These are phyloP conservation scores for Campoplex capitator DNA, from an alignment of 2,888 invertebrate species.

Conservation along the genomic window DNA sequence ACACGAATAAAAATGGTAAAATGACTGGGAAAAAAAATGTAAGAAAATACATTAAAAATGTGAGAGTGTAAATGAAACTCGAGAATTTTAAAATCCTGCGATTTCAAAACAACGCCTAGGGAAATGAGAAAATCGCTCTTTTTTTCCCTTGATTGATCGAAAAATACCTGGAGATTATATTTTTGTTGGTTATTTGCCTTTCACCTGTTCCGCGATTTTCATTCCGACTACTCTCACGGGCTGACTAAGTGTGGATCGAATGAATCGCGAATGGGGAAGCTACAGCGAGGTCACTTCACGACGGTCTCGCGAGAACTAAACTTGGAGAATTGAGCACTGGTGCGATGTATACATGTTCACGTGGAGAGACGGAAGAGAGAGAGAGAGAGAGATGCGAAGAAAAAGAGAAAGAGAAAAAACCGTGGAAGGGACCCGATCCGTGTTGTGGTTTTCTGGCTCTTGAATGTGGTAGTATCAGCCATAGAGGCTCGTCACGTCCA, in stretches of 20 bases:
- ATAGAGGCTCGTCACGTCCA: constrained; percentile 10
- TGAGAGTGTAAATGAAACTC: background rate
- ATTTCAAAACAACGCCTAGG: too few relatives aligned
- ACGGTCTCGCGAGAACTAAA: constrained; percentile 71
- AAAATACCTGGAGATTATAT: background rate
- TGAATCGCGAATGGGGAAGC: constrained; percentile 27
- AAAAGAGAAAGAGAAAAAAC: background rate
- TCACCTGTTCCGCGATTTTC: constrained; percentile 52
- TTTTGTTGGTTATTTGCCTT: constrained; percentile 27
- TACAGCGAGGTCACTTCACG: constrained; percentile 54
- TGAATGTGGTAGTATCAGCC: background rate
- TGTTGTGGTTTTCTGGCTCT: constrained; percentile 1
- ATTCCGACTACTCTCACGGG: background rate
- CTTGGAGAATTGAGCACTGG: constrained; percentile 59
- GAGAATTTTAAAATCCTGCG: background rate
- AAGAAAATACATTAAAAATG: background rate
- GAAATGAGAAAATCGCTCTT: background rate
- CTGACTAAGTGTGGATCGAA: constrained; percentile 5
- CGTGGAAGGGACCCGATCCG: constrained; percentile 15
- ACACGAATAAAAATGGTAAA: background rate
- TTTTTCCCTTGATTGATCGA: background rate
- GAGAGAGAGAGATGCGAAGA: background rate
- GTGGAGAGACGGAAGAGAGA: background rate
- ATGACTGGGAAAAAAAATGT: background rate
- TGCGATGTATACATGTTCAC: background rate